Evolutionary conservation across 2,113 vertebrate species (phyloP).

Genomic region (Ochotona princeps): DNA sequence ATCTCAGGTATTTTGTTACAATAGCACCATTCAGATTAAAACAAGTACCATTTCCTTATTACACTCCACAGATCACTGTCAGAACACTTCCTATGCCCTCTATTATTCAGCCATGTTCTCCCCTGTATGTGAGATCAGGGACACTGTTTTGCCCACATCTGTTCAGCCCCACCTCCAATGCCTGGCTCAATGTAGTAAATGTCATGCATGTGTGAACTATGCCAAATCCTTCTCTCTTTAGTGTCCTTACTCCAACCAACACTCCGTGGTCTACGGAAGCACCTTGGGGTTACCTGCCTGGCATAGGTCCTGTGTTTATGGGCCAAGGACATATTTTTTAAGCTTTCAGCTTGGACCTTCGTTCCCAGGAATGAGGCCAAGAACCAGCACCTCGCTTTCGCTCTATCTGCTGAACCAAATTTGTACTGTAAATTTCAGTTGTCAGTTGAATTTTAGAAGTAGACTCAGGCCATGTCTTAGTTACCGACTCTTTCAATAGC

Average conservation of each 20-base stretch:
- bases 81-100: not conserved
- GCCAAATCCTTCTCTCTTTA: not conserved
- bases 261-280: not conserved
- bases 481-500: conserved; percentile 68
- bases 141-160: not conserved
- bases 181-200: not conserved
- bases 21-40: too few species aligned
- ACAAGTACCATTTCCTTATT: not conserved
- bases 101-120: conserved; percentile 20
- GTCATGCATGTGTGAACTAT: not conserved
- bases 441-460: conserved; percentile 53
- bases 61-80: not conserved
- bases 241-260: not conserved
- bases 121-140: not conserved
- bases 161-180: not conserved
- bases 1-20: too few species aligned
- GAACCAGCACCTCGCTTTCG: not conserved
- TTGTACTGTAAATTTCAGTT: conserved; percentile 48
- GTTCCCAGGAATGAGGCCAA: conserved; percentile 43
- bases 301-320: not conserved
- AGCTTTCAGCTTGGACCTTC: conserved; percentile 17
- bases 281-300: not conserved
- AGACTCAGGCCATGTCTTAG: conserved; percentile 50
- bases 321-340: not conserved
- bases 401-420: conserved; percentile 29